phyloP scores from a whole-genome alignment of 1,140 invertebrate species.

The Helicoverpa zea region DNA sequence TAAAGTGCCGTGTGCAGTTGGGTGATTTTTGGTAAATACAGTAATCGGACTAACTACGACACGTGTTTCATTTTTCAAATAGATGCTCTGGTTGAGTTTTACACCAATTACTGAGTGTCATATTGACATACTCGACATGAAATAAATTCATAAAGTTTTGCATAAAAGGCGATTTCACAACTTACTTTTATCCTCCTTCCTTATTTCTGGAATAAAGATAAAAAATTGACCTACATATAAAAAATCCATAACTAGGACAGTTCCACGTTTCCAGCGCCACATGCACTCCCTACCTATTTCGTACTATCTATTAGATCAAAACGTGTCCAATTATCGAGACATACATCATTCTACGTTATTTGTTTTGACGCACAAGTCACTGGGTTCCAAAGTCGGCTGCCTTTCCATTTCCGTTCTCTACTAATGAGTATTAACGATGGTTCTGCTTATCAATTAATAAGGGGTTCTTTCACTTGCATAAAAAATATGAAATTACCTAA shows the following conservation, averaged over 20 bases:
- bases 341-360: constrained; percentile 75
- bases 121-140: no score
- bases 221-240: no score
- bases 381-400: constrained; percentile 25
- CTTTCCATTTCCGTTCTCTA: constrained; percentile 44
- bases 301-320: constrained; percentile 65
- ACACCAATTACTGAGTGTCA: no score
- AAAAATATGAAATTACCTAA: constrained; percentile 23
- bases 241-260: not conserved
- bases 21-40: no score
- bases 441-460: constrained; percentile 41
- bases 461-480: not conserved
- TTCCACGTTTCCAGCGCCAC: not conserved
- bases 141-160: not conserved
- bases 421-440: constrained; percentile 48
- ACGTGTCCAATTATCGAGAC: constrained; percentile 72
- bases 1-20: no score
- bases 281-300: constrained; percentile 22
- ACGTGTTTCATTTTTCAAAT: no score
- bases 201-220: no score
- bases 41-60: no score
- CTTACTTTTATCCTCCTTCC: no score
- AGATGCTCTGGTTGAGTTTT: no score
- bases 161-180: not conserved
- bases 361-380: constrained; percentile 73